Evolutionary conservation across 2,797 vertebrate genomes (phyloP).

Genomic region (Liparis tanakae): DNA sequence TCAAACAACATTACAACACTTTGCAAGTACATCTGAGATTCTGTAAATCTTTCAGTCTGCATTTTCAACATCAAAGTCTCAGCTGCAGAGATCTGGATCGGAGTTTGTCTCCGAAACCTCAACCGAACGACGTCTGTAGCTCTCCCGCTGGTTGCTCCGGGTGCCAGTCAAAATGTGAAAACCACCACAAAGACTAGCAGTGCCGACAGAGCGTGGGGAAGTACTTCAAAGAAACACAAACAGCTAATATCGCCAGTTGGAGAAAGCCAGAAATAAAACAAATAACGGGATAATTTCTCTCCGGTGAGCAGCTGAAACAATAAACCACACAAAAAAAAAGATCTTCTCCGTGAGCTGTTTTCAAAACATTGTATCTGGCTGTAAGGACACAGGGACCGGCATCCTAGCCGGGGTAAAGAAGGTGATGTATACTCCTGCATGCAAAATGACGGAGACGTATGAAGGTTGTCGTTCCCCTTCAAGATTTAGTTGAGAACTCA

Average conservation of each 20-base stretch:
- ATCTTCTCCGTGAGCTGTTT: background rate
- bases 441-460: background rate
- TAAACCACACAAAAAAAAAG: slow-evolving; percentile 53
- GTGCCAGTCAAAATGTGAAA: slow-evolving; percentile 65
- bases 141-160: slow-evolving; percentile 50
- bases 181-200: slow-evolving; percentile 55
- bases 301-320: slow-evolving; percentile 76
- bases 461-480: background rate
- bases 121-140: slow-evolving; percentile 30
- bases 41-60: slow-evolving; percentile 33
- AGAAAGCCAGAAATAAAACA: slow-evolving; percentile 66
- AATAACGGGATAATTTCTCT: slow-evolving; percentile 56
- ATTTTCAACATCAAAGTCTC: slow-evolving; percentile 19
- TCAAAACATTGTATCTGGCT: slow-evolving; percentile 6
- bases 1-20: background rate
- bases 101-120: slow-evolving; percentile 33
- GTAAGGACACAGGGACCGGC: slow-evolving; percentile 18
- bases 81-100: slow-evolving; percentile 28
- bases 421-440: background rate
- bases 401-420: background rate
- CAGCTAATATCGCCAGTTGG: slow-evolving; percentile 51
- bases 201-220: slow-evolving; percentile 35
- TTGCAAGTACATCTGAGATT: slow-evolving; percentile 1
- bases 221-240: slow-evolving; percentile 71
- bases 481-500: background rate